phyloP scores from a whole-genome alignment of 2,113 vertebrate genomes.

The Nycticebus coucang region DNA sequence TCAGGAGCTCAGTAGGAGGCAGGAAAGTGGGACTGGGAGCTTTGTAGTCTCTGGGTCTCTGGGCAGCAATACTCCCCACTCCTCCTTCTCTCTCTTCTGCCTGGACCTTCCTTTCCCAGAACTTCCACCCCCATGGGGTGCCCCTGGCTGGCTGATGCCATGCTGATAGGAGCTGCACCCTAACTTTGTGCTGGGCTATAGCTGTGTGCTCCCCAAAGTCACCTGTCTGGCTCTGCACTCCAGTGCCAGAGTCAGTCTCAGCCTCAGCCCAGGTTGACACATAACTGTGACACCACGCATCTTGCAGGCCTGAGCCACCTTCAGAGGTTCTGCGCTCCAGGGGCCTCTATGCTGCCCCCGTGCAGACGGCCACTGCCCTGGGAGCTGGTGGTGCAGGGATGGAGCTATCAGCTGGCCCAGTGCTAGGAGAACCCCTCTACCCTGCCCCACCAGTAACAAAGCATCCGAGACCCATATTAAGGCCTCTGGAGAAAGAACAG shows the following conservation, averaged over 20 bases:
- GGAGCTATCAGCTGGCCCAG: neutral
- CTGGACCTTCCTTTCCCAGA: accelerated
- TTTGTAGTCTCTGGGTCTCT: neutral
- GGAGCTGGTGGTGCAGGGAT: neutral
- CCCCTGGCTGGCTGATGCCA: neutral
- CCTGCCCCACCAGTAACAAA: no score
- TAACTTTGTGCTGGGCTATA: no score
- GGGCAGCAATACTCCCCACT: no score
- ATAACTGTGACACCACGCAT: neutral
- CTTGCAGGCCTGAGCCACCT: neutral
- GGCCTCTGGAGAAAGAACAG: neutral
- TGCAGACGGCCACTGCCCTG: accelerated
- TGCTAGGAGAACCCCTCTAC: neutral
- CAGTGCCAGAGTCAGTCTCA: neutral
- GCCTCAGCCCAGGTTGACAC: neutral
- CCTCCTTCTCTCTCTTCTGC: neutral
- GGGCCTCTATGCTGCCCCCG: no score
- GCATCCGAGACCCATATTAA: no score
- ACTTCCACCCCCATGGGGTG: accelerated
- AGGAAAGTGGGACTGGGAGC: accelerated
- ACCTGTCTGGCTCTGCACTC: neutral
- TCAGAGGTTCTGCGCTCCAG: neutral
- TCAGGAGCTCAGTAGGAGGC: neutral
- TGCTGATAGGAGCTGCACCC: accelerated
- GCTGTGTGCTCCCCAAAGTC: neutral